A percentile compares a stretch with the other conserved stretches of the same genome.
Evolutionary conservation across 2,888 invertebrate species (phyloP).

Genomic region (Hedya salicella): DNA sequence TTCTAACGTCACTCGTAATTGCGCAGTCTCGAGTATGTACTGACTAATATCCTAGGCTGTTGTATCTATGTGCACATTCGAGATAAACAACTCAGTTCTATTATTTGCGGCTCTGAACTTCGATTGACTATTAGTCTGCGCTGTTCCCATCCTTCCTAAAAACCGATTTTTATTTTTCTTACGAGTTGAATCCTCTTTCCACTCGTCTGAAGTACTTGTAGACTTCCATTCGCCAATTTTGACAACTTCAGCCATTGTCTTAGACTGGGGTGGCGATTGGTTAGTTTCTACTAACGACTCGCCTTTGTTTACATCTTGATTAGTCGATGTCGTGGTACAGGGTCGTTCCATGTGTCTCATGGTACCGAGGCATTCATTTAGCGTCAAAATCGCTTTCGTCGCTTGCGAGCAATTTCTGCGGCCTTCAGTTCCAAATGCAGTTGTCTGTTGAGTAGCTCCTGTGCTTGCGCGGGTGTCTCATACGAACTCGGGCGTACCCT

Average conservation of each 20-base stretch:
- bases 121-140: not conserved
- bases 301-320: not conserved
- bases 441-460: not conserved
- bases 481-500: not conserved
- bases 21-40: not conserved
- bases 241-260: slow-evolving; percentile 5
- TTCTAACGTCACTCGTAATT: not conserved
- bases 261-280: not conserved
- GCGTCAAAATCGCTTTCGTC: no score
- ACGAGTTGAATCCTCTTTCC: not conserved
- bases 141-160: not conserved
- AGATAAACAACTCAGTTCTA: not conserved
- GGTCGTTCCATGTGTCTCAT: not conserved
- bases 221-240: not conserved
- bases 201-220: not conserved
- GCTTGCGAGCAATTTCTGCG: not conserved
- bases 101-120: not conserved
- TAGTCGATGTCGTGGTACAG: not conserved
- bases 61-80: not conserved
- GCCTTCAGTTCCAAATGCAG: no score
- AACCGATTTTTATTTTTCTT: not conserved
- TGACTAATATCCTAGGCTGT: not conserved
- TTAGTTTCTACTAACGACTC: not conserved
- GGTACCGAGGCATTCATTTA: not conserved
- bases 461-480: not conserved